phyloP scores from a whole-genome alignment of 2,888 invertebrate genomes.

The Heliconius sara region DNA sequence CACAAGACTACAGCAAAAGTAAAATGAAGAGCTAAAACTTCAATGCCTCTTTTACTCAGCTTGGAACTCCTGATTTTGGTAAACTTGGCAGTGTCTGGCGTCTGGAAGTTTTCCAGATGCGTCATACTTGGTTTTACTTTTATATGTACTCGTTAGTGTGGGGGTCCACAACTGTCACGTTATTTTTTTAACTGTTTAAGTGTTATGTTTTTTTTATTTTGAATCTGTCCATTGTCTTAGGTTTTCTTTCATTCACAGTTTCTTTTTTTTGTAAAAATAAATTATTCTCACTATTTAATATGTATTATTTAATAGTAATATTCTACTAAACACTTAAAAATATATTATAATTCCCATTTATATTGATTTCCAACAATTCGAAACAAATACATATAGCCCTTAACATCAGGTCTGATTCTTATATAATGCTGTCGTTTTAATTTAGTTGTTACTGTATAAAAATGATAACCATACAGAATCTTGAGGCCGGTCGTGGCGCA shows the following conservation, averaged over 20 bases:
- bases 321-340: too few relatives aligned
- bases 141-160: slow-evolving; percentile 2
- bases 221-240: background rate
- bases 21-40: slow-evolving; percentile 30
- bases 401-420: too few relatives aligned
- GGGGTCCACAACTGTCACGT: background rate
- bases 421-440: too few relatives aligned
- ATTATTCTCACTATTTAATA: too few relatives aligned
- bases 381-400: too few relatives aligned
- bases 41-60: slow-evolving; percentile 18
- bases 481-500: too few relatives aligned
- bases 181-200: background rate
- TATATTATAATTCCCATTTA: too few relatives aligned
- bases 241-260: too few relatives aligned
- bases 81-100: slow-evolving; percentile 13
- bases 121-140: slow-evolving; percentile 31
- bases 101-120: slow-evolving; percentile 26
- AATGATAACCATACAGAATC: background rate
- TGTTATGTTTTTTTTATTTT: background rate
- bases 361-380: too few relatives aligned
- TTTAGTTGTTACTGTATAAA: too few relatives aligned
- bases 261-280: too few relatives aligned
- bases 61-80: slow-evolving; percentile 16
- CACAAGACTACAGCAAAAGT: slow-evolving; percentile 29
- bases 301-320: too few relatives aligned